Conservation (phyloP, 2,113 vertebrate genomes). For the Ictidomys tridecemlineatus region DNA sequence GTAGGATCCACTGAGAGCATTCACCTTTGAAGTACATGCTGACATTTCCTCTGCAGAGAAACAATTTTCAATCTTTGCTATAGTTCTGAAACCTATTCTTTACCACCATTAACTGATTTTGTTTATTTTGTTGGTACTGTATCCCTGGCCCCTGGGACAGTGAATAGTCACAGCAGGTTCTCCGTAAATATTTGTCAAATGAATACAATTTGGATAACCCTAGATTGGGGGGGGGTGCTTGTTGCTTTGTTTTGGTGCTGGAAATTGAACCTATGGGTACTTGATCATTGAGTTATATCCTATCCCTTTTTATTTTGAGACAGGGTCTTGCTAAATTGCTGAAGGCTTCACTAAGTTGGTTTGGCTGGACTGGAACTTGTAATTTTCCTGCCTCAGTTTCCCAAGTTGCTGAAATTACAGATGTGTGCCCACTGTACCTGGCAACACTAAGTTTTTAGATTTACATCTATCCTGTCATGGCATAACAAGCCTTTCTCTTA, state of each 20-base stretch:
- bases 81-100: not conserved
- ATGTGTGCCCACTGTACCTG: too few relatives aligned
- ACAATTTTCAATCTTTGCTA: not conserved
- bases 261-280: too few relatives aligned
- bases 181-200: slow-evolving; percentile 23
- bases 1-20: not conserved
- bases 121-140: not conserved
- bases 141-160: not conserved
- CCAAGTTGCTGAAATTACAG: too few relatives aligned
- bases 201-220: slow-evolving; percentile 10
- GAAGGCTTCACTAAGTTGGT: too few relatives aligned
- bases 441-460: too few relatives aligned
- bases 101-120: not conserved
- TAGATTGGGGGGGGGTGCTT: not conserved
- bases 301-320: too few relatives aligned
- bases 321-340: too few relatives aligned
- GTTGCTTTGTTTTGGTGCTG: too few relatives aligned
- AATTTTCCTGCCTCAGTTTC: too few relatives aligned
- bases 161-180: not conserved
- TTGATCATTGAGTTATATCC: too few relatives aligned
- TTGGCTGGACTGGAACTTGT: too few relatives aligned
- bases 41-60: not conserved
- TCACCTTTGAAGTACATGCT: not conserved
- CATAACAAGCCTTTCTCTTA: not conserved
- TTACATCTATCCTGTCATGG: not conserved